Conservation (phyloP, 2,113 vertebrate species). For the Corynorhinus townsendii region DNA sequence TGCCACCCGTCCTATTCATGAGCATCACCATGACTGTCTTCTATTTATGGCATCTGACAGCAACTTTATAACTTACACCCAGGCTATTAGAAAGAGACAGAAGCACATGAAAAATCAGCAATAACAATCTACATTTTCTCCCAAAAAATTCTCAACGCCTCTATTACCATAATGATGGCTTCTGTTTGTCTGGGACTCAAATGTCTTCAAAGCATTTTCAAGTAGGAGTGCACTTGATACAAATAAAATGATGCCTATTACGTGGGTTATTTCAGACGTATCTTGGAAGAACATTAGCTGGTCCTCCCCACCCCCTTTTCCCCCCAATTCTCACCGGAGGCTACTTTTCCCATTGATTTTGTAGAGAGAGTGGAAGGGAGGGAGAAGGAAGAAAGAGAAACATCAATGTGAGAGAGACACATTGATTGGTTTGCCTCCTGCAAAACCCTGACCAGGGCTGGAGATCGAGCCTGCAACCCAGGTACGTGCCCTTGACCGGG, state of each 20-base stretch:
- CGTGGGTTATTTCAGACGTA: not conserved
- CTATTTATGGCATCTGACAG: conserved; percentile 40
- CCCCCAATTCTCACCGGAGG: too few species aligned
- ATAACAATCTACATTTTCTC: not conserved
- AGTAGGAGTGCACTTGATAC: not conserved
- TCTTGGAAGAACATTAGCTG: not conserved
- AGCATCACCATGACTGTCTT: not conserved
- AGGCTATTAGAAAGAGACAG: not conserved
- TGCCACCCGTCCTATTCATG: not conserved
- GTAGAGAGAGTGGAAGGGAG: too few species aligned
- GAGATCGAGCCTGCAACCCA: too few species aligned
- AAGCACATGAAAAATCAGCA: not conserved
- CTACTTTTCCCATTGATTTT: not conserved
- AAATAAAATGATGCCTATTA: not conserved
- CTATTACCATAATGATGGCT: not conserved
- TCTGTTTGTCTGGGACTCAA: not conserved
- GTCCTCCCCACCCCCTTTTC: too few species aligned
- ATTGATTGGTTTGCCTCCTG: too few species aligned
- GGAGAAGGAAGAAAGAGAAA: too few species aligned
- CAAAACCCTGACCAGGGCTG: too few species aligned
- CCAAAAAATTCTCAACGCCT: not conserved
- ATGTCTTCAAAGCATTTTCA: not conserved
- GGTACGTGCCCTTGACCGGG: too few species aligned
- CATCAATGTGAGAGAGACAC: too few species aligned
- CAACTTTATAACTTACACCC: conserved; percentile 17